Base-by-base conservation (phyloP, 2,888 invertebrate species). In the Cyrtodaria siliqua region DNA sequence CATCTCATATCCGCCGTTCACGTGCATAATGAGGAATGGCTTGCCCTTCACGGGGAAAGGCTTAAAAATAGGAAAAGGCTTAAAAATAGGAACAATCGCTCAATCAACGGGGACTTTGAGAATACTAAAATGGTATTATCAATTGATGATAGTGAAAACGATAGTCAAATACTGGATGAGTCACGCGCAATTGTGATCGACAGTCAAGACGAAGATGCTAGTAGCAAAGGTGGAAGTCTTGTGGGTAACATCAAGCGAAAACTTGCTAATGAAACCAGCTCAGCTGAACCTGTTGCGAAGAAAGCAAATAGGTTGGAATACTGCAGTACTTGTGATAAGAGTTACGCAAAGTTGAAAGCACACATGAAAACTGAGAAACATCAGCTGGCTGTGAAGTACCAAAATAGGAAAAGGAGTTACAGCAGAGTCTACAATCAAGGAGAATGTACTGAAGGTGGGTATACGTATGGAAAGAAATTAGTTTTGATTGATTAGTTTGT, bases 1-100 rank as follows among this genome's bases (percentile, higher is more conserved):
- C 67, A 68, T 59, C 49, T 59, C 24, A 38, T 27, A 6, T 68
- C 67, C 3, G 4, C 23, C 9, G n/a, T 33, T 24, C 67, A 68
- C 38, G 50, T 29, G 4, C 47, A 52, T 8, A 68, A 68, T 20
- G 0, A 38, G 38, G 9, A 40, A 24, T 20, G 16, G 20, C 9
- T 49, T 6, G 9, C 9, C 6, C n/a, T n/a, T n/a, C n/a, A n/a
- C n/a, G n/a, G n/a, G n/a, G 12, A 33, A 33, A 33, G 33, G 33
- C 12, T 33, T 4, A 8, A 8, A 33, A 33, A 33, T 12, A 33
- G 12, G 12, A 33, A 33, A 33, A 33, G 33, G 33, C 12, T 33
- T 4, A 8, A 8, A 33, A 33, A 33, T 12, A 33, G 12, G 12
- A 4, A 33, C 6, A 33, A 33, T 8, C 6, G 33, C 12, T 33